phyloP scores from a whole-genome alignment of 1,140 invertebrate species.

The Saccostrea echinata region DNA sequence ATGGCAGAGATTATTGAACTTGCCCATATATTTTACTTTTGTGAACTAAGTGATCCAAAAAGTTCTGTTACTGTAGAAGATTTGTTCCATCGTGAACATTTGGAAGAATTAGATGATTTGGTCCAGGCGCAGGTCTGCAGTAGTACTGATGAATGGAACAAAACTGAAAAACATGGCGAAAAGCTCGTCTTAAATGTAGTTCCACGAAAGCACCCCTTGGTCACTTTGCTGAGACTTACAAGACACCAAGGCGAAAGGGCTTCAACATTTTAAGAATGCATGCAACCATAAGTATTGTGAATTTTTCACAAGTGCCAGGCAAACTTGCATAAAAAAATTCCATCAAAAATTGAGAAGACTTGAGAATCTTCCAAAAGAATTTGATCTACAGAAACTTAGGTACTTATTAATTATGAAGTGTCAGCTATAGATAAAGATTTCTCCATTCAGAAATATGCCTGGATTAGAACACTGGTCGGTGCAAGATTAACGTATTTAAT shows the following conservation, averaged over 20 bases:
- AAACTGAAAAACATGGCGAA: neutral
- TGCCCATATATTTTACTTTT: too few relatives aligned
- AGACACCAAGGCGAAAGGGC: neutral
- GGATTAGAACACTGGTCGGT: too few relatives aligned
- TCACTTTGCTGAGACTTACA: neutral
- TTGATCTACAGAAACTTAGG: constrained; percentile 36
- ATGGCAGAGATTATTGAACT: too few relatives aligned
- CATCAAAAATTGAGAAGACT: constrained; percentile 44
- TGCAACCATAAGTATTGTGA: neutral
- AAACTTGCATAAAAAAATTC: neutral
- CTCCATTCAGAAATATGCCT: too few relatives aligned
- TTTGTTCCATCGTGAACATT: too few relatives aligned
- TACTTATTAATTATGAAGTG: neutral
- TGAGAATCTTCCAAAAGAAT: constrained; percentile 23
- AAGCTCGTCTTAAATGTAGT: neutral
- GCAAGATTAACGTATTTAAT: too few relatives aligned
- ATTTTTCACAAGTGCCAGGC: neutral
- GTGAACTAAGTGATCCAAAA: too few relatives aligned
- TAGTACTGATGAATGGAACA: too few relatives aligned
- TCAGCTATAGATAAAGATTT: too few relatives aligned
- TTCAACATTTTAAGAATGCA: neutral
- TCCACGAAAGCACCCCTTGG: neutral
- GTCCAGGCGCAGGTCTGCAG: too few relatives aligned
- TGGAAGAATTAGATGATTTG: too few relatives aligned
- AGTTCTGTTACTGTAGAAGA: too few relatives aligned